Conservation (phyloP, 2,797 vertebrate genomes). For the Pipistrellus pipistrellus region DNA sequence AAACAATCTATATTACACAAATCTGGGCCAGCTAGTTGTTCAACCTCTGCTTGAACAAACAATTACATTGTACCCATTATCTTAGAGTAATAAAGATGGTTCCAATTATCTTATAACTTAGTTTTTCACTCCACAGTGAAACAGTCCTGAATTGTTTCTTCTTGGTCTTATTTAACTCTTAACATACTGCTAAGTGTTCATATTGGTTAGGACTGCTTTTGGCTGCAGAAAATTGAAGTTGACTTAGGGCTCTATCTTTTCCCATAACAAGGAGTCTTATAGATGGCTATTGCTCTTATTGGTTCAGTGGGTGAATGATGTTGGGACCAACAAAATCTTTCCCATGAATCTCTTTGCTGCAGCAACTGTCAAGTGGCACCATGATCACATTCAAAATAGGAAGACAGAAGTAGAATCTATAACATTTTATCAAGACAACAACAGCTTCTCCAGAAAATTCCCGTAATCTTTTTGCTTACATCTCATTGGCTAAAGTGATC, state of each 20-base stretch:
- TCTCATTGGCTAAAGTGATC: not conserved
- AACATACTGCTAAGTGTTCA: not conserved
- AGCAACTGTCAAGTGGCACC: not conserved
- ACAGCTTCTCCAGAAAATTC: not conserved
- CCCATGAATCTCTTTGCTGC: not conserved
- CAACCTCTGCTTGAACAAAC: not conserved
- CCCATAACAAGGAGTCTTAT: not conserved
- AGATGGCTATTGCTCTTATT: not conserved
- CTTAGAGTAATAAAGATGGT: slow-evolving; percentile 32
- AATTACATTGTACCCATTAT: not conserved
- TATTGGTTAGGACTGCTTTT: not conserved
- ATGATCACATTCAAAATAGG: not conserved
- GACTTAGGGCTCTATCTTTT: not conserved
- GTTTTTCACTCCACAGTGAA: slow-evolving; percentile 15
- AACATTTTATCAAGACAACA: not conserved
- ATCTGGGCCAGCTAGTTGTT: not conserved
- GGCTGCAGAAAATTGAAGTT: not conserved
- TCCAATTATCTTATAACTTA: slow-evolving; percentile 26
- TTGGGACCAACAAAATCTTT: not conserved
- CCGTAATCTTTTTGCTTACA: not conserved
- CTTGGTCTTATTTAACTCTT: slow-evolving; percentile 7
- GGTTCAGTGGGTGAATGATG: not conserved
- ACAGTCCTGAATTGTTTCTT: not conserved
- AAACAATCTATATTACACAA: not conserved
- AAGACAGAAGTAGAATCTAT: not conserved